Evolutionary conservation across 1,140 invertebrate species (phyloP).

Genomic region (Coptotermes formosanus): DNA sequence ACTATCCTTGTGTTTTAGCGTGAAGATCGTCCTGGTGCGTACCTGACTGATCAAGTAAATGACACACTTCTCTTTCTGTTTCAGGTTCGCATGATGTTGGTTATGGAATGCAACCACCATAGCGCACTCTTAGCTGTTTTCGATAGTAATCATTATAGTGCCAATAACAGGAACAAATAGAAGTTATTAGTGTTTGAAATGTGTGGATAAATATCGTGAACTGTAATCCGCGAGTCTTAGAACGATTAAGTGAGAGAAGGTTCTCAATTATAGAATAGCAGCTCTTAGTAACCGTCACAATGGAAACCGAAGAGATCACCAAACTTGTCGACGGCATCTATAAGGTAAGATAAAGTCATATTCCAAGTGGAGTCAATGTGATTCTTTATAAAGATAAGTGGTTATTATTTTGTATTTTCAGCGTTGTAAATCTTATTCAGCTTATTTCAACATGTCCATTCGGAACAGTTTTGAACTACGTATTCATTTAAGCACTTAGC

Average conservation of each 20-base stretch:
- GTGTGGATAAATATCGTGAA: not conserved
- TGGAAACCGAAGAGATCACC: constrained; percentile 86
- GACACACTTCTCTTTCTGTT: not conserved
- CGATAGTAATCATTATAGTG: not conserved
- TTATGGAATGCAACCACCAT: not conserved
- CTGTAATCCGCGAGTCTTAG: not conserved
- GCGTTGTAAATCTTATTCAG: no score
- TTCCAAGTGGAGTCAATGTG: no score
- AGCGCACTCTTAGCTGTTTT: not conserved
- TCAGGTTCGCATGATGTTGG: not conserved
- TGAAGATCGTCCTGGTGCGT: no score
- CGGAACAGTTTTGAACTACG: no score
- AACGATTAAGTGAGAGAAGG: not conserved
- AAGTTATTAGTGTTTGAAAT: not conserved
- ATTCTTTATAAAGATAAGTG: no score
- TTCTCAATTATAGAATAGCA: not conserved
- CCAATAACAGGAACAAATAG: not conserved
- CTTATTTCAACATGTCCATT: no score
- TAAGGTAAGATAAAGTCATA: constrained; percentile 61
- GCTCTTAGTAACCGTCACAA: constrained; percentile 41
- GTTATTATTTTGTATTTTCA: no score
- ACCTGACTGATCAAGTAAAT: no score
- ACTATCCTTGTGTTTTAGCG: no score
- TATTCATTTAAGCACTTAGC: no score
- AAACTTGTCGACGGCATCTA: constrained; percentile 87